Conservation (phyloP, 2,113 vertebrate species). For the Pseudopipra pipra region DNA sequence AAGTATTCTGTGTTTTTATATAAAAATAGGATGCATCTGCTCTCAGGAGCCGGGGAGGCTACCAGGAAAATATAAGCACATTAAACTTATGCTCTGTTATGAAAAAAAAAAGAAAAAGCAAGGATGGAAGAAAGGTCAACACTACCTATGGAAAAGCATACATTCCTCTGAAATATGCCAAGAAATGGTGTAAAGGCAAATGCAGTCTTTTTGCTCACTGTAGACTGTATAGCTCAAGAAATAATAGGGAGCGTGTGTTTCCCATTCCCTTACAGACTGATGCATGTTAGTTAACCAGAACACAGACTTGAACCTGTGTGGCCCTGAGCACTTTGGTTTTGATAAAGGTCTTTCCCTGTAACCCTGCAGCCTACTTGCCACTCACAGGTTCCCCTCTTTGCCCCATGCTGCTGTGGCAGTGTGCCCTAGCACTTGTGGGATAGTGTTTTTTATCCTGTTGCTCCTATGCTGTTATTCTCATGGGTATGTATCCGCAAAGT, state of each 20-base stretch:
- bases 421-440: background rate
- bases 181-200: background rate
- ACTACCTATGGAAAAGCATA: background rate
- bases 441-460: background rate
- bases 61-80: background rate
- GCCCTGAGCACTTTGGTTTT: background rate
- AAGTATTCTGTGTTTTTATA: background rate
- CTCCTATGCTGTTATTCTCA: background rate
- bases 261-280: background rate
- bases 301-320: background rate
- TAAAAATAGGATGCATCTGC: background rate
- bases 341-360: background rate
- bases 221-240: background rate
- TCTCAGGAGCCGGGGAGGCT: background rate
- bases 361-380: background rate
- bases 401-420: fast-evolving
- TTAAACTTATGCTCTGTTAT: background rate
- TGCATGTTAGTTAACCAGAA: background rate
- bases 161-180: background rate
- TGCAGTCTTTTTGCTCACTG: background rate
- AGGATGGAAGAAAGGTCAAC: background rate
- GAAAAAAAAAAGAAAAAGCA: background rate
- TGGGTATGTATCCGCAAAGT: background rate
- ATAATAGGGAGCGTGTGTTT: background rate
- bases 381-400: background rate